A percentile compares a stretch with the other conserved stretches of the same genome.
Evolutionary conservation across 2,888 invertebrate species (phyloP).

Genomic region (Scelioninae gen. 2): DNA sequence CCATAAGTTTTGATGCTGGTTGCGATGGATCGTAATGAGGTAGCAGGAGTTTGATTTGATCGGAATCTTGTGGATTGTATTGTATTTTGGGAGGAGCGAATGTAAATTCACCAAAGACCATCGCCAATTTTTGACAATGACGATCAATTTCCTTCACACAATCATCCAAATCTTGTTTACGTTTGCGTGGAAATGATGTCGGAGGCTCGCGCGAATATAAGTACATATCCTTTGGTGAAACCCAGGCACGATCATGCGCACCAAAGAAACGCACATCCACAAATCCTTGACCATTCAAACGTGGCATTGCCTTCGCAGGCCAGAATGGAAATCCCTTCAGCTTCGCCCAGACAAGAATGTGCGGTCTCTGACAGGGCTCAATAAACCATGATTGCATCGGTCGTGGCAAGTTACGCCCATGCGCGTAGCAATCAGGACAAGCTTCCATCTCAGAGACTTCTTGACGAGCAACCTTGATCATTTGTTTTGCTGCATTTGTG

Average conservation of each 20-base stretch:
- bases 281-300: slow-evolving; percentile 78
- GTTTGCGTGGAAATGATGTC: slow-evolving; percentile 69
- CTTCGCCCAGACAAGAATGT: slow-evolving; percentile 96
- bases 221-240: slow-evolving; percentile 88
- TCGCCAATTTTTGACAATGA: slow-evolving; percentile 70
- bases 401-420: slow-evolving; percentile 78
- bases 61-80: slow-evolving; percentile 71
- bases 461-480: slow-evolving; percentile 89
- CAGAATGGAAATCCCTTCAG: slow-evolving; percentile 97
- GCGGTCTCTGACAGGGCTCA: slow-evolving; percentile 92
- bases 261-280: slow-evolving; percentile 97
- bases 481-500: slow-evolving; percentile 84
- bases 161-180: slow-evolving; percentile 71
- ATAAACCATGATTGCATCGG: slow-evolving; percentile 89
- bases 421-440: slow-evolving; percentile 95
- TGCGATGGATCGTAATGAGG: slow-evolving; percentile 71
- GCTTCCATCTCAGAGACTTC: slow-evolving; percentile 95
- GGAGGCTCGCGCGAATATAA: slow-evolving; percentile 83
- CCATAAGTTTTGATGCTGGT: slow-evolving; percentile 49
- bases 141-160: slow-evolving; percentile 72
- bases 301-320: slow-evolving; percentile 95
- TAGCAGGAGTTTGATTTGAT: slow-evolving; percentile 70
- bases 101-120: slow-evolving; percentile 71
- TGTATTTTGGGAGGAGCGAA: slow-evolving; percentile 70
- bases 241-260: slow-evolving; percentile 95